phyloP scores from a whole-genome alignment of 1,140 invertebrate species.

The Teleopsis dalmanni region DNA sequence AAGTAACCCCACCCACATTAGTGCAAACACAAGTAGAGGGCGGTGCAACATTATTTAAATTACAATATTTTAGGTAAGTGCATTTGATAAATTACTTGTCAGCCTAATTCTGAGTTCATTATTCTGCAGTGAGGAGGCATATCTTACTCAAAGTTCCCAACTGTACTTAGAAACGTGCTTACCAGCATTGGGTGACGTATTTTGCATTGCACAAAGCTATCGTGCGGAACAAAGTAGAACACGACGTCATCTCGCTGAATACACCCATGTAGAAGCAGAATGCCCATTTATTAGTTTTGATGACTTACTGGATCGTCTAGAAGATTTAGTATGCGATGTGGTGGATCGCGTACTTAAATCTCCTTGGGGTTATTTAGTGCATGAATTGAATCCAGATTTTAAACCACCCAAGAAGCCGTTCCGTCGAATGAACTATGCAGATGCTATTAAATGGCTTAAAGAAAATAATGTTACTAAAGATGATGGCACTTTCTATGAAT shows the following conservation, averaged over 20 bases:
- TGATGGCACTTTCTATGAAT: conserved; percentile 93
- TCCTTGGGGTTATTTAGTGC: conserved; percentile 69
- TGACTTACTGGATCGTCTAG: conserved; percentile 80
- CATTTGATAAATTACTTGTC: not conserved
- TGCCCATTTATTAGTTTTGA: conserved; percentile 93
- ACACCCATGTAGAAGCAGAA: conserved; percentile 95
- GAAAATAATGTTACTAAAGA: conserved; percentile 93
- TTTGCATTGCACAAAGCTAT: conserved; percentile 95
- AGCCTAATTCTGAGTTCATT: conserved; percentile 5
- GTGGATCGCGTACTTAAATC: conserved; percentile 84
- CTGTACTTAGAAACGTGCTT: conserved; percentile 95
- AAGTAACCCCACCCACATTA: conserved; percentile 93
- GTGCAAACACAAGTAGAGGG: conserved; percentile 96
- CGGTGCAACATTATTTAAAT: conserved; percentile 93
- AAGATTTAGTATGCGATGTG: conserved; percentile 94
- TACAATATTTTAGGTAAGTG: conserved; percentile 86
- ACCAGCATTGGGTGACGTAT: conserved; percentile 92
- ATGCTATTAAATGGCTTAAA: conserved; percentile 90
- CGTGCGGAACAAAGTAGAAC: conserved; percentile 95
- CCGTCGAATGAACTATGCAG: conserved; percentile 85
- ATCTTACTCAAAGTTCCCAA: conserved; percentile 95
- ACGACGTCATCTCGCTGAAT: conserved; percentile 92
- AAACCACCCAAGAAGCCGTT: conserved; percentile 84
- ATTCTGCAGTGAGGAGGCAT: conserved; percentile 76
- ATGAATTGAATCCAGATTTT: conserved; percentile 90